These are phyloP conservation scores for Andrena hattorfiana DNA, from an alignment of 2,888 invertebrate species.

Conservation along the genomic window DNA sequence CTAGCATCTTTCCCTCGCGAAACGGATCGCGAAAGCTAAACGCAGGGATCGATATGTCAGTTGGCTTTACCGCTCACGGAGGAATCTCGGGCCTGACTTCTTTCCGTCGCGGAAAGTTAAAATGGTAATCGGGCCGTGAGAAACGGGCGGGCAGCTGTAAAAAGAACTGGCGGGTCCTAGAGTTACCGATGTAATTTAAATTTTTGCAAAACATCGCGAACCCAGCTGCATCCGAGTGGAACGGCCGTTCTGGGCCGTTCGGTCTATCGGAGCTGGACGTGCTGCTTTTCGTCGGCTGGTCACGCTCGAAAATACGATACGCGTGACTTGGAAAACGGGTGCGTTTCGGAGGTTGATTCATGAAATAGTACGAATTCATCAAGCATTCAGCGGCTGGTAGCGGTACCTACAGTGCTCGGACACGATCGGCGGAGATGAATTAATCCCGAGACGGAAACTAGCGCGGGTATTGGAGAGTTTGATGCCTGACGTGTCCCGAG, in stretches of 20 bases:
- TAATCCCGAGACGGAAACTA: constrained; percentile 14
- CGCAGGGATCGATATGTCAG: not conserved
- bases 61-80: not conserved
- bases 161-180: constrained; percentile 7
- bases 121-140: constrained; percentile 9
- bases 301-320: constrained; percentile 71
- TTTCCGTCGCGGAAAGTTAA: not conserved
- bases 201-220: constrained; percentile 51
- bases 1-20: not conserved
- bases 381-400: constrained; percentile 46
- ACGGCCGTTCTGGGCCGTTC: constrained; percentile 33
- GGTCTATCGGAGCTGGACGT: constrained; percentile 46
- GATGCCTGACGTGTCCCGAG: not conserved
- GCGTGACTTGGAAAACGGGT: constrained; percentile 69
- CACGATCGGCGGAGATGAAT: constrained; percentile 33
- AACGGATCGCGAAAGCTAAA: not conserved
- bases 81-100: not conserved
- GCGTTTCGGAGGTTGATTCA: constrained; percentile 67
- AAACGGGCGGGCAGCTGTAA: not conserved
- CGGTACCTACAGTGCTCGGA: constrained; percentile 34
- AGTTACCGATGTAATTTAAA: constrained; percentile 34
- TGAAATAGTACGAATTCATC: constrained; percentile 58
- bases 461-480: not conserved
- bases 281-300: constrained; percentile 64
- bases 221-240: constrained; percentile 60